Conservation (phyloP, 2,113 vertebrate genomes). For the Chauna torquata region DNA sequence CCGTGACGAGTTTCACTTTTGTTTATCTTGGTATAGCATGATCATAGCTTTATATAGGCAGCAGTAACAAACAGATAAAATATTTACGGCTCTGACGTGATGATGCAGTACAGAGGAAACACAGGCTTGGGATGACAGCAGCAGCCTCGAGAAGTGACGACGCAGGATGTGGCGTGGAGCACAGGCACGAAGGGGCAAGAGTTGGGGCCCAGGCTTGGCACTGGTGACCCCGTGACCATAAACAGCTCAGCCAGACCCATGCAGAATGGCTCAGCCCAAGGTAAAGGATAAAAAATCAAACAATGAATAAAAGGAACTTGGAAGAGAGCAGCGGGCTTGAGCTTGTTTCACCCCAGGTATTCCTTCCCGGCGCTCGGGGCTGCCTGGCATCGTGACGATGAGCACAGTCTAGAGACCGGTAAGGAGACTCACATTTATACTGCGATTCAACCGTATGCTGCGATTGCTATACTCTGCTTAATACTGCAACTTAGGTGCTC, state of each 20-base stretch:
- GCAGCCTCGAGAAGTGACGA: background rate
- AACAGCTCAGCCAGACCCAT: background rate
- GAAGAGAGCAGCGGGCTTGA: background rate
- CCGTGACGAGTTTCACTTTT: background rate
- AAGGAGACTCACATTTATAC: background rate
- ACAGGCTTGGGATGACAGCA: background rate
- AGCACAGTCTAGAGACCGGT: background rate
- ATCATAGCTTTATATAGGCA: background rate
- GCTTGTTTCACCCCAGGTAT: rapidly evolving
- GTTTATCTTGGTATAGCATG: slow-evolving; percentile 14
- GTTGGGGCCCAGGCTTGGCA: rapidly evolving
- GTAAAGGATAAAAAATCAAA: slow-evolving; percentile 19
- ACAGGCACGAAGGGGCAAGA: background rate
- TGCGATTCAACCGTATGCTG: background rate
- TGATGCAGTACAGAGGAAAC: background rate
- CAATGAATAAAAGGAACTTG: background rate
- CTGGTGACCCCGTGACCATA: rapidly evolving
- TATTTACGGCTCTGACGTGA: background rate
- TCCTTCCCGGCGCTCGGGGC: background rate
- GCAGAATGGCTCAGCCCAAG: background rate
- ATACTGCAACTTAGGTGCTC: background rate
- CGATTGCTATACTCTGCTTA: background rate
- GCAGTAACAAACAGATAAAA: slow-evolving; percentile 31
- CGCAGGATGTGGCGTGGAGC: rapidly evolving
- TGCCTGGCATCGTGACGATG: background rate